Base-by-base conservation (phyloP, 2,113 vertebrate genomes). In the Barbus barbus region DNA sequence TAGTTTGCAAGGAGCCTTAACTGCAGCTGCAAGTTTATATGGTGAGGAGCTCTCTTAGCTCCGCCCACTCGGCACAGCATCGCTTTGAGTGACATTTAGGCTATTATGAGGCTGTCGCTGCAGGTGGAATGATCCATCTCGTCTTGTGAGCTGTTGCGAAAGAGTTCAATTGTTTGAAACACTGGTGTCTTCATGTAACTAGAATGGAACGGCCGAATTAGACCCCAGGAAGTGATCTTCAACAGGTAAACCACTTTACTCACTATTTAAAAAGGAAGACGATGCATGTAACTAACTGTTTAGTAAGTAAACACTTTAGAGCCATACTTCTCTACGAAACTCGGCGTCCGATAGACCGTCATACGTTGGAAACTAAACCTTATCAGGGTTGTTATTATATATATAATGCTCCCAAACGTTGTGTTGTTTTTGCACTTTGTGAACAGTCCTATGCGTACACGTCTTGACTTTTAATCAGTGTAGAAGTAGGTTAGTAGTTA, bases 171-270 rank as follows among this genome's bases (percentile, higher is more conserved):
- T n/a, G n/a, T n/a, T n/a, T n/a, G n/a, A 67, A 44, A 20, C 41
- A 9, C 63, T 1, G 41, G 1, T 14, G 44, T 1, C 20, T 74
- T 22, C 8, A 75, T 31, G 67, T 16, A 18, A 67, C 33, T 14
- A 83, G 48, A 81, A 87, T 87, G 86, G 11, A 31, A 26, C 48
- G 12, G 51, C 63, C 18, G 11, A 56, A 31, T 48, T 87, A 69
- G 77, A 61, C 6, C 3, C 26, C 20, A 9, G 31, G 38, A 53
- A 33, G 36, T 12, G 16, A 77, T 72, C 78, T 72, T 51, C 41
- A 63, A 76, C 63, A 87, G 83, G 86, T 87, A 84, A 84, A 61
- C 22, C 3, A 12, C 33, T 6, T 61, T 9, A 0, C n/a, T 56
- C 12, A 38, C 5, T 28, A 38, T 22, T 7, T 18, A 28, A 56